Percentiles rank a stretch among this genome's conserved stretches.
These are phyloP conservation scores for Salarias fasciatus DNA, from an alignment of 2,797 vertebrate species.

Conservation along the genomic window DNA sequence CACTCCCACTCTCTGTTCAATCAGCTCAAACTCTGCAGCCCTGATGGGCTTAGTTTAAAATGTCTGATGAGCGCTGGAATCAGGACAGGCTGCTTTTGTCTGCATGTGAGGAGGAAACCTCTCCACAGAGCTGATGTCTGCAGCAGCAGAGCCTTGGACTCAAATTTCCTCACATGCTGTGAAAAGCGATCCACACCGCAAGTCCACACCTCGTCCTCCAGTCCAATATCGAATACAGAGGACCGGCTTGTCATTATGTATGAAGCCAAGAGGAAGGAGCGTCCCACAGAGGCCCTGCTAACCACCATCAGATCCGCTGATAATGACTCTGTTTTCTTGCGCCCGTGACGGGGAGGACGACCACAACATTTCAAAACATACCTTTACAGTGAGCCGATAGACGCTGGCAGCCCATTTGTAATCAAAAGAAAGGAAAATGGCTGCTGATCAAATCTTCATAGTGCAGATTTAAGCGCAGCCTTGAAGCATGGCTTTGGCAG, in stretches of 20 bases:
- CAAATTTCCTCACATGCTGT: slow-evolving; percentile 71
- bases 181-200: slow-evolving; percentile 69
- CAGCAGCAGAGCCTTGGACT: slow-evolving; percentile 60
- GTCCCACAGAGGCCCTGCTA: slow-evolving; percentile 34
- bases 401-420: slow-evolving; percentile 49
- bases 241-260: slow-evolving; percentile 54
- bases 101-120: slow-evolving; percentile 34
- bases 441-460: slow-evolving; percentile 63
- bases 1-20: slow-evolving; percentile 22
- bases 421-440: slow-evolving; percentile 51
- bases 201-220: slow-evolving; percentile 61
- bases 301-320: slow-evolving; percentile 61
- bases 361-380: slow-evolving; percentile 43
- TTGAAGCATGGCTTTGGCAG: slow-evolving; percentile 11
- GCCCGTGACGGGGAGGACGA: slow-evolving; percentile 39
- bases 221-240: slow-evolving; percentile 61
- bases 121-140: slow-evolving; percentile 63
- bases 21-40: slow-evolving; percentile 26
- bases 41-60: slow-evolving; percentile 16
- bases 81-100: slow-evolving; percentile 17
- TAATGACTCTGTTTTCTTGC: slow-evolving; percentile 66
- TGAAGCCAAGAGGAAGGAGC: slow-evolving; percentile 49
- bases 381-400: slow-evolving; percentile 53
- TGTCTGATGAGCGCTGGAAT: background rate
- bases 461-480: slow-evolving; percentile 35